Conservation (phyloP, 2,113 vertebrate genomes). For the Cavia aperea region DNA sequence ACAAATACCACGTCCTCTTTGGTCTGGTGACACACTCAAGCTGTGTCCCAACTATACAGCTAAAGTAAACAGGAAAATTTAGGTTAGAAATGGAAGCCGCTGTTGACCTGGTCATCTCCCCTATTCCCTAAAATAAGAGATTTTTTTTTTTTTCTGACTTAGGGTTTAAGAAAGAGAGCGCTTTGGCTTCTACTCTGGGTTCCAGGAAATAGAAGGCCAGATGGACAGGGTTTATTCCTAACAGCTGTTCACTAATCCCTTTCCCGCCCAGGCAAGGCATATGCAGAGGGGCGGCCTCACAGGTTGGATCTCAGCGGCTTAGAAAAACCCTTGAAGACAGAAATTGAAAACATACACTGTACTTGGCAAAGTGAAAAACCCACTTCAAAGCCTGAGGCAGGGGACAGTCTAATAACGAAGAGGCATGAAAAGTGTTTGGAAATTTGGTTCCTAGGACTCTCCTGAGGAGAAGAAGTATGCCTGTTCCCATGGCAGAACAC, state of each 20-base stretch:
- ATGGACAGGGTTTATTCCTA: background rate
- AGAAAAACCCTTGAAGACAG: conserved; percentile 10
- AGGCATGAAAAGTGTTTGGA: background rate
- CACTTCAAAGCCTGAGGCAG: background rate
- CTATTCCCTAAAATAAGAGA: background rate
- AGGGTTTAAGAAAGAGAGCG: background rate
- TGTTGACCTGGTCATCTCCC: background rate
- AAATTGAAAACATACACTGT: background rate
- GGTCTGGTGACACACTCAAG: background rate
- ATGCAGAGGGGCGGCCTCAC: background rate
- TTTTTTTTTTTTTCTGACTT: background rate
- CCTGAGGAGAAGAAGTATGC: conserved; percentile 60
- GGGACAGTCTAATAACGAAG: background rate
- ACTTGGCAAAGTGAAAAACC: background rate
- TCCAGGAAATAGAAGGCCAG: conserved; percentile 19
- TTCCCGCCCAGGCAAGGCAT: background rate
- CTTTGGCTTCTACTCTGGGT: background rate
- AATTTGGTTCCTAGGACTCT: background rate
- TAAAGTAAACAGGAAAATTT: background rate
- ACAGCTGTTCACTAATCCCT: background rate
- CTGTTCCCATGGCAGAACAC: conserved; percentile 29
- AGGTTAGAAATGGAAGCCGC: background rate
- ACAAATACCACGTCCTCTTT: too few relatives aligned
- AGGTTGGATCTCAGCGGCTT: background rate
- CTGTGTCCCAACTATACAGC: background rate